A percentile compares a stretch with the other conserved stretches of the same genome.
phyloP scores from a whole-genome alignment of 2,888 invertebrate species.

The Agriopis aurantiaria region DNA sequence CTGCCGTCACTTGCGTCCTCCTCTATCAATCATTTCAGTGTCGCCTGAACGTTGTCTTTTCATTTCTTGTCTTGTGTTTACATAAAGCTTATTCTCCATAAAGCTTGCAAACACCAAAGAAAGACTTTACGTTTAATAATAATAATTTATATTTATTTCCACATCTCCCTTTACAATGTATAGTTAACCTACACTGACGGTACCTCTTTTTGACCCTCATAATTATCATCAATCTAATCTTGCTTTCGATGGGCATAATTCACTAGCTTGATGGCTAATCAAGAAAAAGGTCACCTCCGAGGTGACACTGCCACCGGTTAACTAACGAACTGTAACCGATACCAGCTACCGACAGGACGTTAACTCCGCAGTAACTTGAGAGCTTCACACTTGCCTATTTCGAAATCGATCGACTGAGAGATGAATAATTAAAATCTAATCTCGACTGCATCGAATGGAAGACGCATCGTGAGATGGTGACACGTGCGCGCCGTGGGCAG shows the following conservation, averaged over 20 bases:
- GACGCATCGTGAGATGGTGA: conserved; percentile 52
- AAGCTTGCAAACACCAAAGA: background rate
- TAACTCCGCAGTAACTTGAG: conserved; percentile 34
- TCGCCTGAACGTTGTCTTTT: conserved; percentile 23
- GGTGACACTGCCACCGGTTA: conserved; percentile 31
- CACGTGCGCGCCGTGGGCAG: conserved; percentile 60
- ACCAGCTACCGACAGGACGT: conserved; percentile 36
- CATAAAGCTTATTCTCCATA: background rate
- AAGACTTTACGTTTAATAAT: too few relatives aligned
- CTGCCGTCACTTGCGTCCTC: background rate
- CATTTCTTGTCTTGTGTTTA: conserved; percentile 24
- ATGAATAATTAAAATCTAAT: conserved; percentile 48
- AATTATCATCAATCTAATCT: conserved; percentile 3
- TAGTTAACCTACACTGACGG: background rate
- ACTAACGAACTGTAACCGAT: conserved; percentile 19
- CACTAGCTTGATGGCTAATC: conserved; percentile 9
- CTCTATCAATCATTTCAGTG: conserved; percentile 23
- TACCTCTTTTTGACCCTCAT: background rate
- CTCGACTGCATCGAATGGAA: conserved; percentile 41
- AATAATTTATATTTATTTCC: too few relatives aligned
- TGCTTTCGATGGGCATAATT: conserved; percentile 1
- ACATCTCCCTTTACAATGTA: too few relatives aligned
- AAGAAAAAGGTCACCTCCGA: conserved; percentile 15
- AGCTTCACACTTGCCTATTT: conserved; percentile 42
- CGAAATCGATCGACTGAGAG: conserved; percentile 36